phyloP scores from a whole-genome alignment of 2,888 invertebrate species.

The Hofmannophila pseudospretella region DNA sequence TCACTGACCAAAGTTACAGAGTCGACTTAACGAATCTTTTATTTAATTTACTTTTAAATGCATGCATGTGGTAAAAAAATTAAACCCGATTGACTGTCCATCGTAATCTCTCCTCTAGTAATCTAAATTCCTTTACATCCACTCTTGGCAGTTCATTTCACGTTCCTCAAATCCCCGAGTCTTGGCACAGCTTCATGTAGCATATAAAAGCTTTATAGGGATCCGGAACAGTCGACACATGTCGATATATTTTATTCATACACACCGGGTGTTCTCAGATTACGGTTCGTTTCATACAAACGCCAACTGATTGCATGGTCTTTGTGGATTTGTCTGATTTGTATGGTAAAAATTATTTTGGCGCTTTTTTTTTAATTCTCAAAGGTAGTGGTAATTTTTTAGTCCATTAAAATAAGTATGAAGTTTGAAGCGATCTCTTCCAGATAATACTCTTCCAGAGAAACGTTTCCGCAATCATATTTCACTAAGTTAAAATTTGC shows the following conservation, averaged over 20 bases:
- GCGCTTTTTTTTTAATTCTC: no score
- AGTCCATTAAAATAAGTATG: no score
- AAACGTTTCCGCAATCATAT: no score
- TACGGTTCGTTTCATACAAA: conserved; percentile 26
- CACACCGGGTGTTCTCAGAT: conserved; percentile 29
- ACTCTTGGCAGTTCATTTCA: conserved; percentile 3
- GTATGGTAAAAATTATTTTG: not conserved
- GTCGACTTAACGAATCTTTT: no score
- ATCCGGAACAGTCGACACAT: conserved; percentile 32
- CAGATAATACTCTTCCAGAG: no score
- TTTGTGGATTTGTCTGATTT: conserved; percentile 9
- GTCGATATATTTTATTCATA: conserved; percentile 59
- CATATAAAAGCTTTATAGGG: conserved; percentile 19
- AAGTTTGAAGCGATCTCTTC: no score
- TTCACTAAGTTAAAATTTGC: no score
- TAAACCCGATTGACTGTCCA: no score
- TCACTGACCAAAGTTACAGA: no score
- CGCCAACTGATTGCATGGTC: conserved; percentile 23
- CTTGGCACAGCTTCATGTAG: conserved; percentile 5
- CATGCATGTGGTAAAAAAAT: no score
- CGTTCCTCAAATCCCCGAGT: not conserved
- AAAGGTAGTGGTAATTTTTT: no score
- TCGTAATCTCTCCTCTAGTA: not conserved
- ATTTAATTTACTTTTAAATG: no score
- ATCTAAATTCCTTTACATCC: not conserved